Evolutionary conservation across 2,797 vertebrate species (phyloP).

Genomic region (Chromis chromis): DNA sequence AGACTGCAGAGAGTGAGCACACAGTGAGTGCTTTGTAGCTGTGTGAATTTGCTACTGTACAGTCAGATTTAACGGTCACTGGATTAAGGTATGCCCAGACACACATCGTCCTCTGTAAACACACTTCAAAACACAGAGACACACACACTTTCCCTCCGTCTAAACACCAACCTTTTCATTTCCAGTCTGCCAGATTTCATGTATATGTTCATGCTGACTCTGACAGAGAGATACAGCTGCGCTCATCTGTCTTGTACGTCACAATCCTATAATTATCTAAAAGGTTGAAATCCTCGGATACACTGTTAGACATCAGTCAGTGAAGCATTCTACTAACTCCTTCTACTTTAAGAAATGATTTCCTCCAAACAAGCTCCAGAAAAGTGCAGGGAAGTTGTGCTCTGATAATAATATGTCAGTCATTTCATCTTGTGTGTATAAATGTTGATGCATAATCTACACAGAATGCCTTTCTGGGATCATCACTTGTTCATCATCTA

Average conservation of each 20-base stretch:
- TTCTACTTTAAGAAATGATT: background rate
- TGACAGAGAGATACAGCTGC: background rate
- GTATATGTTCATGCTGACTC: background rate
- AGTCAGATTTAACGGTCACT: slow-evolving; percentile 36
- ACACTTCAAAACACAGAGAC: background rate
- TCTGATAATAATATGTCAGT: too few relatives aligned
- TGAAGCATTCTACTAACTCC: background rate
- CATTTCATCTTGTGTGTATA: too few relatives aligned
- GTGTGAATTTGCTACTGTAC: slow-evolving; percentile 52
- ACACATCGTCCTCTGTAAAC: slow-evolving; percentile 23
- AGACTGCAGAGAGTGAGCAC: background rate
- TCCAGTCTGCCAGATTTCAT: background rate
- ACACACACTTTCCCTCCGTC: background rate
- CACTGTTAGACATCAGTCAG: background rate
- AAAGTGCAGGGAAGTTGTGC: background rate
- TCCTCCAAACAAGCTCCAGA: background rate
- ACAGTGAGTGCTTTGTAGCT: slow-evolving; percentile 48
- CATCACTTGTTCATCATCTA: too few relatives aligned
- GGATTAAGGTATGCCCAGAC: slow-evolving; percentile 7
- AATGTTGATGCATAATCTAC: too few relatives aligned
- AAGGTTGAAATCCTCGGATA: background rate
- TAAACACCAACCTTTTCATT: background rate
- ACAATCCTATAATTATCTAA: background rate
- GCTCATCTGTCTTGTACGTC: background rate
- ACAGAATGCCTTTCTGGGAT: too few relatives aligned